Evolutionary conservation across 2,113 vertebrate species (phyloP), one percentile per base, ranked within the genome.

Genomic region (Azemiops feae): DNA sequence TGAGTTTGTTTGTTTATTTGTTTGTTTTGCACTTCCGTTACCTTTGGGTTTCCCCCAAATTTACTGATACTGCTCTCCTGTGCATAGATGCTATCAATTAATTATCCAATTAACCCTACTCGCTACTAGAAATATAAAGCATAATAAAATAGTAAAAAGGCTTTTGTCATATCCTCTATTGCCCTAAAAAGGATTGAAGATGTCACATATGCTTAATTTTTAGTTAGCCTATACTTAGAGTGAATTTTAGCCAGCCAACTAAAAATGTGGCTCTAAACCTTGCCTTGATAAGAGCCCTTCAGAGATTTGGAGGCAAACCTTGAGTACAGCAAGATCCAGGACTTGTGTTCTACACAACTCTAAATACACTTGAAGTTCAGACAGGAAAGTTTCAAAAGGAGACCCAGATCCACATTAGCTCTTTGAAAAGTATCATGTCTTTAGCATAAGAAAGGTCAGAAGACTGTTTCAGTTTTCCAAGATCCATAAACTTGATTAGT

Each of bases 401-500:
- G n/a, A 92, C 20, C 88, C 95, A 94, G 58, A 86, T 96, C 94
- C 95, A 93, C 92, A 93, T 93, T 96, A 92, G 47, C 39, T 92
- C 45, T 95, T 69, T 87, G 92, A 93, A 94, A 87, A 52, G 88
- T 95, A 90, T 89, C 93, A 92, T 96, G 95, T 92, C 90, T 96
- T 93, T 93, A 94, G 81, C 91, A 88, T 89, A 53, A 96, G 34
- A 96, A 96, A 96, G 92, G 43, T 93, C 34, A 88, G 74, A 86
- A 39, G 91, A 55, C 93, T 94, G 90, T 94, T 97, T 96, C 58
- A 90, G 16, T 23, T 22, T 93, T 93, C 58, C 8, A 39, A 94
- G 95, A 94, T 96, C 96, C 94, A 11, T 95, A 95, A 94, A 91
- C 90, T 30, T 93, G 96, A 96, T 96, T 94, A 92, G 91, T 96